Base-by-base conservation (phyloP, 2,888 invertebrate genomes). In the Zootermopsis nevadensis region DNA sequence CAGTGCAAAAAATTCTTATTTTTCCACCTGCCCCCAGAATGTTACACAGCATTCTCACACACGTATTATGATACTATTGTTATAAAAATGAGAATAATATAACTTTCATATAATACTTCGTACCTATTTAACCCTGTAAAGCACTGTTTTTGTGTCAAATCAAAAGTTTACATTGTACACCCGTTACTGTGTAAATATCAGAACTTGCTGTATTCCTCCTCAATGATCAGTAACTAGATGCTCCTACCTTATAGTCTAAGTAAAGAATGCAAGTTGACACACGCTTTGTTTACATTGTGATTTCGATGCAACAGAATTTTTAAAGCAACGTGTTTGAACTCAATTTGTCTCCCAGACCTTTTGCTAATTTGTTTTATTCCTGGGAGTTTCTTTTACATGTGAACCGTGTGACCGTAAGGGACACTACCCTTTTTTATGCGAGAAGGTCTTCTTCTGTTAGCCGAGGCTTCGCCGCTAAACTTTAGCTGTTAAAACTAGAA, bases 371-470 rank as follows among this genome's bases (percentile, higher is more conserved):
- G 1, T 38, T 38, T 38, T 30, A 33, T 38, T 24, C 22, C 74
- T 30, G 7, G 22, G 31, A 74, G 19, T 38, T 74, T 74, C n/a
- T 33, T 38, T 74, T 38, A 33, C 38, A 33, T 74, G 74, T n/a
- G 74, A 38, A 74, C 74, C 38, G 38, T 35, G 8, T 74, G 74
- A 38, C 74, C 74, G 74, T 74, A 74, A 74, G 74, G 38, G n/a
- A 74, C 74, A 10, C 30, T 33, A 33, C 33, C 2, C 33, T 72
- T 72, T 72, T 33, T 72, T 31, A 7, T 19, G n/a, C 22, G 8
- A 72, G 72, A 72, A 33, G 22, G 6, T 3, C 6, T 38, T 33
- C 1, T 24, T 31, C 22, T 69, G 19, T 6, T 69, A 24, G 10
- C 38, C n/a, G 7, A 38, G 24, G 74, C 74, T n/a, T 74, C 10